Percentiles rank a stretch among this genome's conserved stretches.
Conservation (phyloP, 2,113 vertebrate species). For the Etheostoma cragini region DNA sequence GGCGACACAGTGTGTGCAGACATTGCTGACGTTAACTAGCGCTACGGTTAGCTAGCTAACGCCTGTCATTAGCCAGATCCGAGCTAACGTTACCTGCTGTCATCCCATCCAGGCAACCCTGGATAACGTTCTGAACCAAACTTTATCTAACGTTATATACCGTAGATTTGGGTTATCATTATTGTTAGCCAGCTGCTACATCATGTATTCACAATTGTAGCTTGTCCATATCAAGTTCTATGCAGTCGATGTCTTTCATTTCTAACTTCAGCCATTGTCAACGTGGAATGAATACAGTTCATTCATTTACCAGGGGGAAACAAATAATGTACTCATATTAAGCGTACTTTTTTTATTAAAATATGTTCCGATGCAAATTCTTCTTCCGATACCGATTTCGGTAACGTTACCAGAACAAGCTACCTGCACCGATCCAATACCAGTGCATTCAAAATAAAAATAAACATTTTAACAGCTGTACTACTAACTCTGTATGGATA, state of each 20-base stretch:
- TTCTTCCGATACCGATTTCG: no score
- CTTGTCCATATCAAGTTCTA: not conserved
- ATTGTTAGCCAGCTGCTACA: not conserved
- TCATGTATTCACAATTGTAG: not conserved
- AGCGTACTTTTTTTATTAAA: no score
- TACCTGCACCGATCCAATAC: no score
- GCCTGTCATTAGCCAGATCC: slow-evolving; percentile 55
- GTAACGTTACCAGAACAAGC: no score
- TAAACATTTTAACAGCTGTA: no score
- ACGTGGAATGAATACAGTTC: slow-evolving; percentile 36
- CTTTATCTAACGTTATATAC: not conserved
- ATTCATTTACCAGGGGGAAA: not conserved
- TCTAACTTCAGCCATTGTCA: slow-evolving; percentile 48
- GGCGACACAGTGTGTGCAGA: slow-evolving; percentile 1
- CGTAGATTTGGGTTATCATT: not conserved
- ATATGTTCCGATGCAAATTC: no score
- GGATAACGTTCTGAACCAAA: not conserved
- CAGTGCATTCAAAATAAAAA: no score
- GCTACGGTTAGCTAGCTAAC: slow-evolving; percentile 1
- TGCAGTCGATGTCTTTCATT: slow-evolving; percentile 4
- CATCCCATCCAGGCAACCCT: slow-evolving; percentile 8
- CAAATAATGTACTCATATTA: not conserved
- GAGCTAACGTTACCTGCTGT: slow-evolving; percentile 50
- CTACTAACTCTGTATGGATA: no score
- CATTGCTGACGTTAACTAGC: slow-evolving; percentile 66